A percentile compares a stretch with the other conserved stretches of the same genome.
Evolutionary conservation across 2,113 vertebrate genomes (phyloP).

Genomic region (Pampusana beccarii): DNA sequence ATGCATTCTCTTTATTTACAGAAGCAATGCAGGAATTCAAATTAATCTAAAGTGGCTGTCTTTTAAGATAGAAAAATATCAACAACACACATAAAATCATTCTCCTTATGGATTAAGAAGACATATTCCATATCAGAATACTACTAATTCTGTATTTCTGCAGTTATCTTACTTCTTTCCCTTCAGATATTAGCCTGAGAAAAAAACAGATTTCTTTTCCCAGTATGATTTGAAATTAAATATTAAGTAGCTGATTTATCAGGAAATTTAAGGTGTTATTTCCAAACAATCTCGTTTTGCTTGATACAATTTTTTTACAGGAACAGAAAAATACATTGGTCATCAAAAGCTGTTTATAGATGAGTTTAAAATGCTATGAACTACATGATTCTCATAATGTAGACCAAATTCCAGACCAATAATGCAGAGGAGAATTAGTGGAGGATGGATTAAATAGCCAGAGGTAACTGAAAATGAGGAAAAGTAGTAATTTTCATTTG

Average conservation of each 20-base stretch:
- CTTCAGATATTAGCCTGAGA: background rate
- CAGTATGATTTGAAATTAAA: conserved; percentile 27
- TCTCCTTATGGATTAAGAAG: background rate
- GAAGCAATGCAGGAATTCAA: conserved; percentile 7
- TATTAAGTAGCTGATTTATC: conserved; percentile 47
- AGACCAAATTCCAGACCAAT: conserved; percentile 10
- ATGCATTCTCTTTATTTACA: conserved; percentile 39
- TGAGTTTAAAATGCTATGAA: conserved; percentile 26
- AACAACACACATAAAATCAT: background rate
- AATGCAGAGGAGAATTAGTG: background rate
- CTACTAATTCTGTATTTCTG: background rate
- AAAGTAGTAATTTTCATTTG: background rate
- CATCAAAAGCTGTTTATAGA: conserved; percentile 47
- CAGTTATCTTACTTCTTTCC: background rate
- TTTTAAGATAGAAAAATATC: conserved; percentile 36
- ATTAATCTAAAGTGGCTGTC: conserved; percentile 8
- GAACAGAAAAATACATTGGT: conserved; percentile 41
- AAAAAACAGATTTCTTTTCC: conserved; percentile 15
- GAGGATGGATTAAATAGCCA: background rate
- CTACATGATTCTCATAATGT: conserved; percentile 1
- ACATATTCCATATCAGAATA: background rate
- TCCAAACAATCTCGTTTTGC: conserved; percentile 11
- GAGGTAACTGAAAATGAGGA: background rate
- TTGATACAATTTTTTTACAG: conserved; percentile 45
- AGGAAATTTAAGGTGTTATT: conserved; percentile 34